Percentiles rank a stretch among this genome's conserved stretches.
Evolutionary conservation across 2,113 vertebrate genomes (phyloP).

Genomic region (Strix uralensis): DNA sequence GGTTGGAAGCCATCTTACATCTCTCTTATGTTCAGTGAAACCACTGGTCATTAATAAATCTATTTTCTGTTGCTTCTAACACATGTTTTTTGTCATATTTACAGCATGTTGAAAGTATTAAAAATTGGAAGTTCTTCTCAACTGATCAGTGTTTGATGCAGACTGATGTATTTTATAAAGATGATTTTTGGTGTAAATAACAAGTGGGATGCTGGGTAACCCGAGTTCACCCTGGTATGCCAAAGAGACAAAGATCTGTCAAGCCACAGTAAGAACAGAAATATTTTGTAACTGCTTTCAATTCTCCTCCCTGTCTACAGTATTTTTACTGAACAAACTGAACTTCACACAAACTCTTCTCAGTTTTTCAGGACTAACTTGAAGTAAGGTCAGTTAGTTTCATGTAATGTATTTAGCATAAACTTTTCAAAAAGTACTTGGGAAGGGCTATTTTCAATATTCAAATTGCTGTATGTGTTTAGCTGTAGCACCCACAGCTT

Average conservation of each 20-base stretch:
- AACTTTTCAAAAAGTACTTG: neutral
- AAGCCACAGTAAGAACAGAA: neutral
- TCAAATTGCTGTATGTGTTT: neutral
- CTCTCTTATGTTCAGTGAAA: neutral
- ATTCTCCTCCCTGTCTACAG: neutral
- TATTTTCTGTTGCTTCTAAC: neutral
- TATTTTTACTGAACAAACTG: neutral
- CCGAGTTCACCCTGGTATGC: neutral
- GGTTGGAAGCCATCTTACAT: neutral
- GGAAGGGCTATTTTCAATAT: neutral
- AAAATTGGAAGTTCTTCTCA: neutral
- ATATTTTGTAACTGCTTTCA: neutral
- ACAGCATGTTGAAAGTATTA: neutral
- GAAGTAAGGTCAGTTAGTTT: neutral
- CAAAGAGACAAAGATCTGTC: neutral
- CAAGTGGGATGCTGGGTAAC: neutral
- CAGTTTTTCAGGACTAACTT: neutral
- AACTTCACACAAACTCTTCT: neutral
- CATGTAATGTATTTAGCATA: neutral
- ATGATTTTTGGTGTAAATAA: neutral
- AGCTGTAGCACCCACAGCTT: neutral
- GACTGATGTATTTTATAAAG: neutral
- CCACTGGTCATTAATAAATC: neutral
- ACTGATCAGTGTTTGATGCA: neutral
- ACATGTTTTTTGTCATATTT: neutral